These are phyloP conservation scores for Leptosomus discolor DNA, from an alignment of 2,113 vertebrate species.

Conservation along the genomic window DNA sequence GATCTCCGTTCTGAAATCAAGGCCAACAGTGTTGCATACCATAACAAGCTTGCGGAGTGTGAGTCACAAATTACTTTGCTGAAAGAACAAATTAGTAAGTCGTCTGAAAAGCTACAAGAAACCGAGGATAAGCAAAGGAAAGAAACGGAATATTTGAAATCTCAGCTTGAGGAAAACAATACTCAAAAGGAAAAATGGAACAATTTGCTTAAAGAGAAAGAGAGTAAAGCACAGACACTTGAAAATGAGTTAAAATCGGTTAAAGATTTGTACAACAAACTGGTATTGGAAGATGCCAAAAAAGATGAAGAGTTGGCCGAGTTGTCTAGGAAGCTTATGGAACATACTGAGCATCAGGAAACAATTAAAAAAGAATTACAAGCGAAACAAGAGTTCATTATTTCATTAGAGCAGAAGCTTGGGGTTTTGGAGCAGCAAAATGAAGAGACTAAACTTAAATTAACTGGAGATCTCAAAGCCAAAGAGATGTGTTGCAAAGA, in stretches of 20 bases:
- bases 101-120: conserved; percentile 72
- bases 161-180: conserved; percentile 70
- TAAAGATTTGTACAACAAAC: conserved; percentile 79
- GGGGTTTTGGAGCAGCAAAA: conserved; percentile 42
- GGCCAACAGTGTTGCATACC: conserved; percentile 56
- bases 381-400: conserved; percentile 71
- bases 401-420: conserved; percentile 72
- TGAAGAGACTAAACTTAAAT: conserved; percentile 65
- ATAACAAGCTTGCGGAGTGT: conserved; percentile 73
- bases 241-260: conserved; percentile 79
- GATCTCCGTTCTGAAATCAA: conserved; percentile 78
- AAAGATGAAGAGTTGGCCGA: conserved; percentile 68
- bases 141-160: conserved; percentile 53
- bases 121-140: conserved; percentile 52
- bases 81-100: conserved; percentile 75
- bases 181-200: conserved; percentile 62
- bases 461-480: conserved; percentile 61
- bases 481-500: conserved; percentile 67
- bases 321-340: conserved; percentile 69
- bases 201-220: conserved; percentile 65
- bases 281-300: conserved; percentile 73
- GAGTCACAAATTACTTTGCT: conserved; percentile 76
- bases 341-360: conserved; percentile 63
- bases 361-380: conserved; percentile 50
- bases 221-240: conserved; percentile 62